Evolutionary conservation across 2,888 invertebrate genomes (phyloP).

Genomic region (Drosophila tripunctata): DNA sequence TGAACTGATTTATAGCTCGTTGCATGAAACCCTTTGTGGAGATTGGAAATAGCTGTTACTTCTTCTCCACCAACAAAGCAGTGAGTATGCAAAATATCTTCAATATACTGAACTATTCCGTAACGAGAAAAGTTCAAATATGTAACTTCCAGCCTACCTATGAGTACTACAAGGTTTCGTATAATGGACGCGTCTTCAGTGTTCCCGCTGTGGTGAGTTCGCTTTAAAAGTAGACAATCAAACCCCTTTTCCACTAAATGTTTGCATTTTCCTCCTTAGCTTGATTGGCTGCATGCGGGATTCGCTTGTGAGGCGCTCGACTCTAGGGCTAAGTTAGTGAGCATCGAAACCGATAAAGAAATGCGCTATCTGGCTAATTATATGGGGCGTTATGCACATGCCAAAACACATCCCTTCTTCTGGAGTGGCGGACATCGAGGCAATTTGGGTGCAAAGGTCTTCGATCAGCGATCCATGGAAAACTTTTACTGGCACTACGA

Average conservation of each 20-base stretch:
- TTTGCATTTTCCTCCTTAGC: slow-evolving; percentile 16
- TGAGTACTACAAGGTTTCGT: slow-evolving; percentile 59
- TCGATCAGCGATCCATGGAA: slow-evolving; percentile 16
- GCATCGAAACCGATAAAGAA: slow-evolving; percentile 41
- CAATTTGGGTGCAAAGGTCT: slow-evolving; percentile 2
- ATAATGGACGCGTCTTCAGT: slow-evolving; percentile 53
- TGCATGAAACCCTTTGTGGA: slow-evolving; percentile 60
- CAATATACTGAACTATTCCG: too few relatives aligned
- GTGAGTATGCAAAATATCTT: slow-evolving; percentile 42
- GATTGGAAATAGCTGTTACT: slow-evolving; percentile 54
- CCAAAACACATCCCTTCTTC: slow-evolving; percentile 42
- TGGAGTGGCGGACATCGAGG: slow-evolving; percentile 70
- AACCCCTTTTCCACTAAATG: neutral
- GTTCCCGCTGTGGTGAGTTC: slow-evolving; percentile 55
- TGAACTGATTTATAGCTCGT: slow-evolving; percentile 25
- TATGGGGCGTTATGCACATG: slow-evolving; percentile 42
- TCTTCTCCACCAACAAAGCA: slow-evolving; percentile 60
- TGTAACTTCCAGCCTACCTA: slow-evolving; percentile 57
- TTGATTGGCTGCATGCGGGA: slow-evolving; percentile 57
- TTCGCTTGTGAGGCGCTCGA: slow-evolving; percentile 65
- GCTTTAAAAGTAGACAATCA: neutral
- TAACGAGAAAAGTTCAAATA: too few relatives aligned
- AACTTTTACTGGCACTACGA: slow-evolving; percentile 60
- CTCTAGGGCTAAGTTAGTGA: slow-evolving; percentile 35
- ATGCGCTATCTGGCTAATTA: slow-evolving; percentile 37